Conservation (phyloP, 2,797 vertebrate species). For the Macrochelys suwanniensis region DNA sequence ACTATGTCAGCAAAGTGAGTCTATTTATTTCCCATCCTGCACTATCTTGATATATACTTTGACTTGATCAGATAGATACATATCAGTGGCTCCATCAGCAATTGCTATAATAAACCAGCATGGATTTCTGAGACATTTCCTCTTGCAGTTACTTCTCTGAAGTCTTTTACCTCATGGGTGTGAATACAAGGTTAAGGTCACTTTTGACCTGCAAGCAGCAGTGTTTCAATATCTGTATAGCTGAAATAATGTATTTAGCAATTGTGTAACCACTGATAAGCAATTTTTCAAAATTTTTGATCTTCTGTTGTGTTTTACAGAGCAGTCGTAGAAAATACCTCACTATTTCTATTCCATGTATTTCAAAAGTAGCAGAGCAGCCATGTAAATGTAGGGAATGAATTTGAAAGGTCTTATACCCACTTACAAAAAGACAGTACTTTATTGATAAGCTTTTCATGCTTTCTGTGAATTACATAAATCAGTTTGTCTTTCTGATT, state of each 20-base stretch:
- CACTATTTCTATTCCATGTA: not conserved
- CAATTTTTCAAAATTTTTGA: not conserved
- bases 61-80: not conserved
- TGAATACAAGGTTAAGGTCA: not conserved
- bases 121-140: not conserved
- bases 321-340: not conserved
- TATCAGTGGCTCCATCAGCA: not conserved
- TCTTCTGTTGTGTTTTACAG: not conserved
- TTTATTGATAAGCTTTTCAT: not conserved
- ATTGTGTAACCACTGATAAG: not conserved
- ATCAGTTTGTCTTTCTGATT: not conserved
- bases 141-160: not conserved
- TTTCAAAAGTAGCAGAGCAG: not conserved
- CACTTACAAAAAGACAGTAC: not conserved
- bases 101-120: not conserved
- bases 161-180: not conserved
- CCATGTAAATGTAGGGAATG: not conserved
- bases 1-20: not conserved
- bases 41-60: not conserved
- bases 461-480: not conserved
- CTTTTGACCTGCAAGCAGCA: not conserved
- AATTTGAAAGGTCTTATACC: not conserved
- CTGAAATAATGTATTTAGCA: not conserved
- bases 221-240: not conserved
- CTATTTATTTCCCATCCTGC: not conserved